These are phyloP conservation scores for Stercorarius parasiticus DNA, from an alignment of 2,113 vertebrate genomes.

Conservation along the genomic window DNA sequence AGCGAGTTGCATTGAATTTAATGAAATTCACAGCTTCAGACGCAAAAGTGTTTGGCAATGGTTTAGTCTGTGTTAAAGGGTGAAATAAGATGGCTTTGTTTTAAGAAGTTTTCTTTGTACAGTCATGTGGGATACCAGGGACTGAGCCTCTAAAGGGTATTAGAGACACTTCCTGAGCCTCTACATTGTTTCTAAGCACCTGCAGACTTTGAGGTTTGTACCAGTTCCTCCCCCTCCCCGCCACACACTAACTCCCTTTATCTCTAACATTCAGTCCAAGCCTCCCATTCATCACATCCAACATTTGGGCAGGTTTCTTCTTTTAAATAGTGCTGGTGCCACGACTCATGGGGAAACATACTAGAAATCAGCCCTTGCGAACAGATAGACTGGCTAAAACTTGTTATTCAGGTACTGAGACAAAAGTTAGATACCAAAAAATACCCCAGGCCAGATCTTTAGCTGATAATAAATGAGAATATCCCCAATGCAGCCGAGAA, in stretches of 20 bases:
- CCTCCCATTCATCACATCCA: conserved; percentile 1
- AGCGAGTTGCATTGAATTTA: conserved; percentile 57
- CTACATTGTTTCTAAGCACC: background rate
- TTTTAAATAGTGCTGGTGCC: background rate
- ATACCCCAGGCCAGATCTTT: background rate
- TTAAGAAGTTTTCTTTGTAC: conserved; percentile 27
- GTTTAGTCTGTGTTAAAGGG: conserved; percentile 3
- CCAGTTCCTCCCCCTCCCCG: background rate
- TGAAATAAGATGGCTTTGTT: conserved; percentile 42
- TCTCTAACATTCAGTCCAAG: background rate
- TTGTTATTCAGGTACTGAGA: background rate
- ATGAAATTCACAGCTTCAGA: conserved; percentile 54
- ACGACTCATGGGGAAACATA: background rate
- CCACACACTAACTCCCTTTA: background rate
- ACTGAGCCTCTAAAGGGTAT: background rate
- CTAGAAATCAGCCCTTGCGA: background rate
- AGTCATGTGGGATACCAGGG: background rate
- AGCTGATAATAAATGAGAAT: background rate
- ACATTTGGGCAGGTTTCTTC: background rate
- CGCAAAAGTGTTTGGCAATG: background rate
- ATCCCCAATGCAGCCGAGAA: background rate
- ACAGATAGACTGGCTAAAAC: background rate
- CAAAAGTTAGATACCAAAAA: background rate
- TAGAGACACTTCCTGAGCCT: conserved; percentile 29
- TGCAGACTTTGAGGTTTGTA: background rate